Conservation (phyloP, 2,888 invertebrate genomes). For the Ennomos erosarius region DNA sequence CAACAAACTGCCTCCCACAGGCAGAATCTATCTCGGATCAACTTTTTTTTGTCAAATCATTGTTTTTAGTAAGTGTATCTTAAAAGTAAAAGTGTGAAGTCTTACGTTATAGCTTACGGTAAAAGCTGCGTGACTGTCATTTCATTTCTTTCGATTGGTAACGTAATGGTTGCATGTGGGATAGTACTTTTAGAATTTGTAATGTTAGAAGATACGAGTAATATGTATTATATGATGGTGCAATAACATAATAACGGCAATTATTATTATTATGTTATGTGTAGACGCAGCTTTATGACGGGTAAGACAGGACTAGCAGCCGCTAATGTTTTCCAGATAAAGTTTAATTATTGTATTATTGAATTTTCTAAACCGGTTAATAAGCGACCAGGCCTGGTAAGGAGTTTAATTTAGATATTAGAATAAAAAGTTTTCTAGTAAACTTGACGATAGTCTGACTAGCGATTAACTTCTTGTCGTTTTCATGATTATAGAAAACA, state of each 20-base stretch:
- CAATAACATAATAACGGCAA: constrained; percentile 17
- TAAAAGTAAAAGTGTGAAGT: constrained; percentile 72
- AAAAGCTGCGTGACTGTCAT: constrained; percentile 34
- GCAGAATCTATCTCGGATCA: constrained; percentile 9
- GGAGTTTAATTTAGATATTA: too few relatives aligned
- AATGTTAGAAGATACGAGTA: constrained; percentile 15
- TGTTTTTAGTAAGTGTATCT: constrained; percentile 57
- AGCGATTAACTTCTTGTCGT: too few relatives aligned
- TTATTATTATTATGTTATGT: constrained; percentile 12
- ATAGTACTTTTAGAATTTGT: constrained; percentile 23
- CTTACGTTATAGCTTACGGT: constrained; percentile 42
- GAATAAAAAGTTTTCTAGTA: too few relatives aligned
- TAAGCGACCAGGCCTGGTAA: too few relatives aligned
- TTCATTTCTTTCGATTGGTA: constrained; percentile 20
- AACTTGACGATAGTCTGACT: too few relatives aligned
- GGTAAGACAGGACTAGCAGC: too few relatives aligned
- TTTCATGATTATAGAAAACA: too few relatives aligned
- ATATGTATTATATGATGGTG: constrained; percentile 12
- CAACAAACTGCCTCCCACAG: constrained; percentile 23
- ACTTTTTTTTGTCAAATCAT: constrained; percentile 64
- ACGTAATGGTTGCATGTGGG: constrained; percentile 23
- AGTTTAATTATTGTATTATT: too few relatives aligned
- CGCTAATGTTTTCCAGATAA: too few relatives aligned
- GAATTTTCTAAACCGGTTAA: too few relatives aligned
- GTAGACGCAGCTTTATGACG: not conserved